Evolutionary conservation across 1,140 invertebrate genomes (phyloP).

Genomic region (Ceratosolen solmsi): DNA sequence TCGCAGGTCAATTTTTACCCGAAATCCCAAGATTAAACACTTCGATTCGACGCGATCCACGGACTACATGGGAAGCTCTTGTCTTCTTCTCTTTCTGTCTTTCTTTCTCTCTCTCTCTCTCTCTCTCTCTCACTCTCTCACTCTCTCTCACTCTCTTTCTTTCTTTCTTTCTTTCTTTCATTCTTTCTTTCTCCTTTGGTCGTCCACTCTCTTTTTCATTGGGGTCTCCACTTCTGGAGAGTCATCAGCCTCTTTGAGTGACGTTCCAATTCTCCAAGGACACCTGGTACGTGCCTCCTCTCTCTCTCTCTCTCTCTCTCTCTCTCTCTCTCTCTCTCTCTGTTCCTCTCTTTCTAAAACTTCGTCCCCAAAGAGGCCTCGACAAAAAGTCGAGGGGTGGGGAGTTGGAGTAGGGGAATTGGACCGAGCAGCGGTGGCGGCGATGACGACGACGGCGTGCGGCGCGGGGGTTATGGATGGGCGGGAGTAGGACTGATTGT

Average conservation of each 20-base stretch:
- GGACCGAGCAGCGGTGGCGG: too few species aligned
- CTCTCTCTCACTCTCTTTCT: neutral
- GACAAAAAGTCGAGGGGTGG: constrained; percentile 17
- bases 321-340: neutral
- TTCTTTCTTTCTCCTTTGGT: neutral
- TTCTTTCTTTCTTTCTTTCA: neutral
- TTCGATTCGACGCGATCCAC: constrained; percentile 22
- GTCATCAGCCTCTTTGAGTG: constrained; percentile 47
- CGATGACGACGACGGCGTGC: too few species aligned
- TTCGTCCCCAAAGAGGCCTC: neutral
- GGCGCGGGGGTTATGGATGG: too few species aligned
- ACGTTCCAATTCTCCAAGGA: constrained; percentile 52
- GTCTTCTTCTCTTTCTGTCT: constrained; percentile 19
- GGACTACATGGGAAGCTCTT: constrained; percentile 52
- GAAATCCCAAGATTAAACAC: constrained; percentile 27
- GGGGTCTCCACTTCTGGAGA: neutral
- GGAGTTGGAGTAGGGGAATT: too few species aligned
- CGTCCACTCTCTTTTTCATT: neutral
- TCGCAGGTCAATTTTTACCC: constrained; percentile 38
- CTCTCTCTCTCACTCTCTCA: constrained; percentile 18
- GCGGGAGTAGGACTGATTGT: too few species aligned
- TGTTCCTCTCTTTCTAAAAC: too few species aligned
- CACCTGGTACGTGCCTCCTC: constrained; percentile 30
- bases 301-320: neutral
- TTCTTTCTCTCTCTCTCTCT: constrained; percentile 14